Evolutionary conservation across 2,113 vertebrate genomes (phyloP).

Genomic region (Sisor rabdophorus): DNA sequence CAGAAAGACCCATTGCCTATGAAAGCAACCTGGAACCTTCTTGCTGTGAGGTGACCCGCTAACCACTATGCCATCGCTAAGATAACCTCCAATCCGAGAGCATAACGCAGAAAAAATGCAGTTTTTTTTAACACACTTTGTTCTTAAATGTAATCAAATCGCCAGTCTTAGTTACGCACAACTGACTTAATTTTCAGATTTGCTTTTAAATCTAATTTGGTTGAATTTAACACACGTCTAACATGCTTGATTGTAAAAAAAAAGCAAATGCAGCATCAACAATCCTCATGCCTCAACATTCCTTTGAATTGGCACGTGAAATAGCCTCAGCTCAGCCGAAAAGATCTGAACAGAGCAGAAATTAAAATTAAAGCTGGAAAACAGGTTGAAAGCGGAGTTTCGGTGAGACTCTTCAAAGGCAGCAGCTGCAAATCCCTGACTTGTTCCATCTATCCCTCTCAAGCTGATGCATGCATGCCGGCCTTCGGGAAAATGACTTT

Average conservation of each 20-base stretch:
- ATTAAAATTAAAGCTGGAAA: slow-evolving; percentile 38
- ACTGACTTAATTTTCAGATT: slow-evolving; percentile 2
- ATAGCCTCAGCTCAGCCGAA: slow-evolving; percentile 33
- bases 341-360: slow-evolving; percentile 35
- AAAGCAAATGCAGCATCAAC: slow-evolving; percentile 21
- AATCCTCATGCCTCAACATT: slow-evolving; percentile 4
- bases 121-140: background rate
- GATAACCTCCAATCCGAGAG: too few relatives aligned
- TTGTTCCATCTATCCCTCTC: slow-evolving; percentile 33
- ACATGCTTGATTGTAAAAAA: background rate
- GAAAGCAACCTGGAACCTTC: too few relatives aligned
- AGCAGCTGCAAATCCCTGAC: slow-evolving; percentile 17
- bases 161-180: background rate
- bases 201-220: background rate
- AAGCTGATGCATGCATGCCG: slow-evolving; percentile 47
- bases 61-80: too few relatives aligned
- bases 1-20: too few relatives aligned
- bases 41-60: too few relatives aligned
- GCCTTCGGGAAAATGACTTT: slow-evolving; percentile 61
- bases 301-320: slow-evolving; percentile 15
- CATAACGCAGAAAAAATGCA: too few relatives aligned
- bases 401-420: slow-evolving; percentile 54
- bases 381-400: slow-evolving; percentile 43
- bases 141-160: background rate
- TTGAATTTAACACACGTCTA: background rate